A percentile compares a stretch with the other conserved stretches of the same genome.
Conservation (phyloP, 2,797 vertebrate species). For the Rhabdophis nuchalis region DNA sequence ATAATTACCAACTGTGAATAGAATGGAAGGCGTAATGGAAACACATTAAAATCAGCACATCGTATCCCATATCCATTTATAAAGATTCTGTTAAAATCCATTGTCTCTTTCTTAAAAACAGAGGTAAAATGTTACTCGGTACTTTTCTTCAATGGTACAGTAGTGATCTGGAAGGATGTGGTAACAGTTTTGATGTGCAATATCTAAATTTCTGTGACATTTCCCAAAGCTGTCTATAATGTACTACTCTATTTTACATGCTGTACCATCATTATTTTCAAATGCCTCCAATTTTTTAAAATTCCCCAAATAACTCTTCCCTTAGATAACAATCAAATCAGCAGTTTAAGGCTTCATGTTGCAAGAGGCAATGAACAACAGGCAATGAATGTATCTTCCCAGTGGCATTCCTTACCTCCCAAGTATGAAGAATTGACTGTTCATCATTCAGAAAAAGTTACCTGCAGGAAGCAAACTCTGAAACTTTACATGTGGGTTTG, state of each 20-base stretch:
- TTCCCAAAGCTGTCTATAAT: not conserved
- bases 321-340: slow-evolving; percentile 5
- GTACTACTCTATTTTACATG: not conserved
- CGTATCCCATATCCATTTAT: not conserved
- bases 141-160: not conserved
- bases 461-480: not conserved
- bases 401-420: not conserved
- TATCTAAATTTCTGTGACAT: not conserved
- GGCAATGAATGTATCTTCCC: not conserved
- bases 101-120: not conserved
- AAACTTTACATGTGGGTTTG: not conserved
- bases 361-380: not conserved
- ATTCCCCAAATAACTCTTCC: not conserved
- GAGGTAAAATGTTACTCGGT: not conserved
- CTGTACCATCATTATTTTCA: not conserved
- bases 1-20: slow-evolving; percentile 25
- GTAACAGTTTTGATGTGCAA: not conserved
- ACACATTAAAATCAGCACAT: slow-evolving; percentile 6
- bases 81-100: slow-evolving; percentile 1
- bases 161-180: not conserved
- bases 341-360: not conserved
- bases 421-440: not conserved
- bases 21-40: not conserved
- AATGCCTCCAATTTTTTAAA: not conserved
- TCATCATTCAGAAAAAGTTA: not conserved